Base-by-base conservation (phyloP, 2,888 invertebrate genomes). In the Erynnis tages region DNA sequence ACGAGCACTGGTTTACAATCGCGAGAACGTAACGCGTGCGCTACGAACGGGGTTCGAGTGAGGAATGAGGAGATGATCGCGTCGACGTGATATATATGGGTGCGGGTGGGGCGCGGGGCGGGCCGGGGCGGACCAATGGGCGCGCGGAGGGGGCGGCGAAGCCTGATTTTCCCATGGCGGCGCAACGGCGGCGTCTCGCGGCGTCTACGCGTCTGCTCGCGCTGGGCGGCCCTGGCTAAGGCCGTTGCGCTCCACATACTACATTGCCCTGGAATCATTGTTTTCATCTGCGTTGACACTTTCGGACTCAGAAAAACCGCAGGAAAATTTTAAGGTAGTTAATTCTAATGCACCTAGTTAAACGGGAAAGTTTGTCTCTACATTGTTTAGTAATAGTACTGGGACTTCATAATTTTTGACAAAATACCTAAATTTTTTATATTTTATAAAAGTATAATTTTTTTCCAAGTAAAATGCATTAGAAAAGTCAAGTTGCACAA, bases 91-190 rank as follows among this genome's bases (percentile, higher is more conserved):
- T 82, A 82, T 86, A 80, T 88, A 88, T 90, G 77, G 66, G 65
- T 63, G 54, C 75, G 73, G 82, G 87, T 80, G 86, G 88, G 89
- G 82, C 80, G 85, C 83, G 85, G 85, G 85, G 87, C 81, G 84
- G 85, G 72, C 62, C 76, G 64, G 73, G 73, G 70, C 73, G 78
- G 79, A 67, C 87, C 89, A 89, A 89, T 89, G 68, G 81, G 80
- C 79, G 76, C 73, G 82, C 83, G 79, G 83, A 83, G 86, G 81
- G 82, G 85, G 85, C 84, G 80, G 75, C 76, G 71, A 82, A 88
- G 87, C 87, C 87, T 86, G 87, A 86, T 86, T 88, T 89, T 86
- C 88, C 89, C 88, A 85, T 84, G 81, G 85, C 84, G 80, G 69
- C 79, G 67, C 75, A 76, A 78, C 82, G 75, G 82, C 80, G 77